phyloP scores from a whole-genome alignment of 2,113 vertebrate species.

The Catharus bicknelli region DNA sequence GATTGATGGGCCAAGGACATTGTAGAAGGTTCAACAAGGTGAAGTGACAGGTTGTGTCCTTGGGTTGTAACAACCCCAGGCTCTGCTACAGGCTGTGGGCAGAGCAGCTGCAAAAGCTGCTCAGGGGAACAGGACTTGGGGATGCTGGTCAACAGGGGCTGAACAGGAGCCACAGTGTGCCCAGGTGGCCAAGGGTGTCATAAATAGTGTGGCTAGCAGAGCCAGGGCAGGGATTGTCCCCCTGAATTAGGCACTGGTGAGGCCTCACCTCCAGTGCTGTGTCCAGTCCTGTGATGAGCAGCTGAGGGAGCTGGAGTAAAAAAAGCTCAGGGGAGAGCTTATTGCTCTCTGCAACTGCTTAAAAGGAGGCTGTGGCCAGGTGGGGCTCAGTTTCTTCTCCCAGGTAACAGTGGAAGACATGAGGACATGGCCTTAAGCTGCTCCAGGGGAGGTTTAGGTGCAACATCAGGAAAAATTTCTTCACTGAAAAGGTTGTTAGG shows the following conservation, averaged over 20 bases:
- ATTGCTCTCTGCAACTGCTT: neutral
- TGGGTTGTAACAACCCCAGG: neutral
- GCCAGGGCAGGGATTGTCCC: neutral
- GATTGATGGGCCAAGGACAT: neutral
- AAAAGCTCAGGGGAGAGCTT: neutral
- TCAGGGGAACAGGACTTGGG: neutral
- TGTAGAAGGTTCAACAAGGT: neutral
- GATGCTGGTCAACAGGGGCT: neutral
- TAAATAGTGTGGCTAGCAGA: neutral
- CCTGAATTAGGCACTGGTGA: neutral
- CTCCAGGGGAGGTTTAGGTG: neutral
- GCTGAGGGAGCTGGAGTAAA: neutral
- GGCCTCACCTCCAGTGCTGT: too few species aligned
- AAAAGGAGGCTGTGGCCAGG: neutral
- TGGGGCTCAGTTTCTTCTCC: neutral
- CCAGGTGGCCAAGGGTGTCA: neutral
- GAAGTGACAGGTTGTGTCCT: neutral
- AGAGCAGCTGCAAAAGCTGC: neutral
- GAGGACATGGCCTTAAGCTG: neutral
- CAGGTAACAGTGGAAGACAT: neutral
- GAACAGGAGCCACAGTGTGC: neutral
- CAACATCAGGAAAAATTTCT: neutral
- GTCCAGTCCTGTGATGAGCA: neutral
- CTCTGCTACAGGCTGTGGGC: neutral
- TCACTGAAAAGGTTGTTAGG: neutral